Evolutionary conservation across 1,140 invertebrate genomes (phyloP).

Genomic region (Argopecten irradians): DNA sequence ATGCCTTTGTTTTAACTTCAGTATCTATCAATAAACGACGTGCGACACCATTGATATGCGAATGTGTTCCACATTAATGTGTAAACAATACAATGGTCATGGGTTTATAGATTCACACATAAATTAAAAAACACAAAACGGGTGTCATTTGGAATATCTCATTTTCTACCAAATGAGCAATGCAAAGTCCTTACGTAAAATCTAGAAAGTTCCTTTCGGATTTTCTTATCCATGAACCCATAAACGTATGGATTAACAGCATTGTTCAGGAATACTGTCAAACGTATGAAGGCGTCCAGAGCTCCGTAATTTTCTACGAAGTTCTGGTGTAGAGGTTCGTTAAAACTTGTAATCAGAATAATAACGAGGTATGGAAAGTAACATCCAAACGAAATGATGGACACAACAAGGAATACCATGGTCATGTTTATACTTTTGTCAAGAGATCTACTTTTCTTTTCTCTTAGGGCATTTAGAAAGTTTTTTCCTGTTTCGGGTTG

Average conservation of each 20-base stretch:
- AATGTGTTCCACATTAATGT: too few species aligned
- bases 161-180: neutral
- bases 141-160: too few species aligned
- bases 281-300: neutral
- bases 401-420: neutral
- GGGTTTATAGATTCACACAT: too few species aligned
- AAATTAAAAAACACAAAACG: too few species aligned
- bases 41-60: too few species aligned
- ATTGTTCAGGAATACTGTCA: neutral
- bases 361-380: neutral
- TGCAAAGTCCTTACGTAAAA: neutral
- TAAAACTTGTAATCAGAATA: neutral
- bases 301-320: neutral
- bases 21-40: too few species aligned
- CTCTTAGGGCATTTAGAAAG: neutral
- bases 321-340: neutral
- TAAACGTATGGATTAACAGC: neutral
- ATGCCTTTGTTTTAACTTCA: too few species aligned
- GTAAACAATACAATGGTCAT: too few species aligned
- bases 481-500: neutral
- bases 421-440: neutral
- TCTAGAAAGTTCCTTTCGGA: neutral
- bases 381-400: neutral
- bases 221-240: neutral
- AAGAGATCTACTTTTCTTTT: neutral